These are phyloP conservation scores for Dendrophyllia cribrosa DNA, from an alignment of 64 coral and sea anemone genomes.

Conservation along the genomic window DNA sequence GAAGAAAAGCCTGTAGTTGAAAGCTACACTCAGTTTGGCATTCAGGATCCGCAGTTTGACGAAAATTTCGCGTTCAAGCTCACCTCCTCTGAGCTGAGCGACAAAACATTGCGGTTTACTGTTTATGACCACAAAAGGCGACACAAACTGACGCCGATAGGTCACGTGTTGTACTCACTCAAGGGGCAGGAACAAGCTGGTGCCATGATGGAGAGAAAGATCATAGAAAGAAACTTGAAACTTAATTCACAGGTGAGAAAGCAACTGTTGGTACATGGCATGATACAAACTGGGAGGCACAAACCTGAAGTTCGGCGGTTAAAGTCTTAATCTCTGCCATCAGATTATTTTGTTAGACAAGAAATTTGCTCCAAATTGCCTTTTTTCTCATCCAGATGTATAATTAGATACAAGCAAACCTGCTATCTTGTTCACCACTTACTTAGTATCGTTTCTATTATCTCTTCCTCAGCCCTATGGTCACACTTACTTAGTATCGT, in stretches of 20 bases:
- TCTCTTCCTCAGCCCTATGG: too few species aligned
- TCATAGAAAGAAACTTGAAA: conserved; percentile 71
- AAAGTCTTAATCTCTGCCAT: too few species aligned
- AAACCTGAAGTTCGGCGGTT: too few species aligned
- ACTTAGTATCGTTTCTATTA: too few species aligned
- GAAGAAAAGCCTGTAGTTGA: conserved; percentile 75
- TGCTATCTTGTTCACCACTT: too few species aligned
- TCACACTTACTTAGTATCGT: too few species aligned
- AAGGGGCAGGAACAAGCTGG: conserved; percentile 69
- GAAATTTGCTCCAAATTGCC: too few species aligned
- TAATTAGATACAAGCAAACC: too few species aligned
- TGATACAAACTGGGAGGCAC: too few species aligned
- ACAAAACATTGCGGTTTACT: conserved; percentile 80
- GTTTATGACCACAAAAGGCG: conserved; percentile 64
- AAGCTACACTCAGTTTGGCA: conserved; percentile 54
- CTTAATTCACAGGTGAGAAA: conserved; percentile 61
- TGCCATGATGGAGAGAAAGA: conserved; percentile 4
- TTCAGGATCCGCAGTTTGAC: conserved; percentile 73
- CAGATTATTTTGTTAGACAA: too few species aligned
- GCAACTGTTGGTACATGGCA: too few species aligned
- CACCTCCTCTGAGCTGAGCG: conserved; percentile 37
- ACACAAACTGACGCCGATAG: conserved; percentile 77
- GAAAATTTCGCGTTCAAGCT: conserved; percentile 80
- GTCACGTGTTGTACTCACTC: conserved; percentile 75
- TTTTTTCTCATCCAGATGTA: too few species aligned